Base-by-base conservation (phyloP, 2,797 vertebrate species). In the Sylvilagus floridanus region DNA sequence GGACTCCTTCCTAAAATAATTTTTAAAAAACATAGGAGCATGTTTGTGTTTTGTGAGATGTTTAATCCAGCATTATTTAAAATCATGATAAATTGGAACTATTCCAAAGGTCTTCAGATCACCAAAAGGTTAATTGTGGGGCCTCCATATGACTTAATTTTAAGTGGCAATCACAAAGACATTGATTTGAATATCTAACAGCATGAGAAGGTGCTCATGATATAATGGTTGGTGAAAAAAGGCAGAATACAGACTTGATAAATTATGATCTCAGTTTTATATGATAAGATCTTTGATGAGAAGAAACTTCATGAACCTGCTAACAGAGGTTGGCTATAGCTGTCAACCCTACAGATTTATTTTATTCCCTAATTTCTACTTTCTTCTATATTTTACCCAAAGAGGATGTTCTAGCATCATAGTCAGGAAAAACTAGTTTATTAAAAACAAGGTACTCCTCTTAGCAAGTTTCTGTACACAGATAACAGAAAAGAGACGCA, bases 51-150 rank as follows among this genome's bases (percentile, higher is more conserved):
- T 79, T 91, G 28, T 76, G 19, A 73, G 66, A 83, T 32, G 6
- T 69, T 93, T 84, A 92, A 77, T n/a, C 11, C 28, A 79, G 47
- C 10, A 93, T 84, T 95, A 84, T 32, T 91, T 63, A 88, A 88
- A 93, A 72, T 78, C 91, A 75, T 6, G 8, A 83, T 85, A 94
- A 78, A 37, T 4, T 83, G 32, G 12, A 95, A 95, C 57, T 94
- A 77, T 35, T 7, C 62, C 62, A 57, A 78, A 91, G 37, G 22
- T 69, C 28, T 71, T 24, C 65, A 92, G 84, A 76, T 93, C 35
- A 83, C 57, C 71, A 21, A 73, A 90, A 94, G 35, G 11, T 73
- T 60, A 62, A 68, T 52, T 42, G n/a, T 32, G 17, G 37, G 30
- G 52, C 0, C 93, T 11, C 3, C 1, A 54, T 72, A 13, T 37